Conservation (phyloP, 2,113 vertebrate species). For the Gnathonemus longibarbis region DNA sequence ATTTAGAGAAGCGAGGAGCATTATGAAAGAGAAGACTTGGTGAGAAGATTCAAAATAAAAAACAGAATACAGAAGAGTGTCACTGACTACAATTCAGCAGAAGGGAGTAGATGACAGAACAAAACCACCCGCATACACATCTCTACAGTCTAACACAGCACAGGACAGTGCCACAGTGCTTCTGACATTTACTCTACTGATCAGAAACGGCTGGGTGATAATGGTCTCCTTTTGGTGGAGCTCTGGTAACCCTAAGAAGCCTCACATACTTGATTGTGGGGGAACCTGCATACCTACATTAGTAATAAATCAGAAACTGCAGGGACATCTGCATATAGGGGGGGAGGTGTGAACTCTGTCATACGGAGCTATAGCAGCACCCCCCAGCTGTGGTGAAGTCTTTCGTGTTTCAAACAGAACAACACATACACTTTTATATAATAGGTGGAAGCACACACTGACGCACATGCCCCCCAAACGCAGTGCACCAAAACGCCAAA, state of each 20-base stretch:
- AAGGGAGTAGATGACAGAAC: not conserved
- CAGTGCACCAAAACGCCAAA: not conserved
- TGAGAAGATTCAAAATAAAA: not conserved
- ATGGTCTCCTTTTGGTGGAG: not conserved
- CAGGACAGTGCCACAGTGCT: not conserved
- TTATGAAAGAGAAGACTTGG: not conserved
- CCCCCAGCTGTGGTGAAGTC: not conserved
- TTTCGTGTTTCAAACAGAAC: not conserved
- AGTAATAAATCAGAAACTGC: not conserved
- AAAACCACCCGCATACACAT: constrained; percentile 9
- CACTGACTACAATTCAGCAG: not conserved
- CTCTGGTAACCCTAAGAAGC: not conserved
- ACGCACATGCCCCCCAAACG: not conserved
- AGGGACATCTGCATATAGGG: not conserved
- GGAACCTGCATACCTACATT: not conserved
- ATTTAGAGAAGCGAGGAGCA: not conserved
- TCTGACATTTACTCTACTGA: not conserved
- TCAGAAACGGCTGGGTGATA: not conserved
- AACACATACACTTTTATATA: not conserved
- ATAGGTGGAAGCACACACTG: not conserved
- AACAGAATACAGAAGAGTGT: not conserved
- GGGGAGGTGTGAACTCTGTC: too few species aligned
- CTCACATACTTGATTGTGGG: not conserved
- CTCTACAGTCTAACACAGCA: constrained; percentile 17
- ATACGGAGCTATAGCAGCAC: too few species aligned